Evolutionary conservation across 2,113 vertebrate genomes (phyloP).

Genomic region (Macheiramphus alcinus): DNA sequence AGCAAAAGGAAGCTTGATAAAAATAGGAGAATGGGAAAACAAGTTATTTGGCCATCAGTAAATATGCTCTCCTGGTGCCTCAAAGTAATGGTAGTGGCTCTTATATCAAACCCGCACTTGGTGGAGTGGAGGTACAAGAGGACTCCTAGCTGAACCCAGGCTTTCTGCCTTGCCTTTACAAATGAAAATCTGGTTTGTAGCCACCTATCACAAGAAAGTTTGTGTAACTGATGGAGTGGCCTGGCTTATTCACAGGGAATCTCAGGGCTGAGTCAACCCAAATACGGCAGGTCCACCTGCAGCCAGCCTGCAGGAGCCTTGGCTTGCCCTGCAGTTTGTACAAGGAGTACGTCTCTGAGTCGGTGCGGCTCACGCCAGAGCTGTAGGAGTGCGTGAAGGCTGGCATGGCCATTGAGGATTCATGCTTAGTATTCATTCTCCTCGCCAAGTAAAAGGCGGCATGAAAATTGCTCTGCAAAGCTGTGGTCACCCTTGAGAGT

Average conservation of each 20-base stretch:
- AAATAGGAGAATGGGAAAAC: neutral
- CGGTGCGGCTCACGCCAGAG: neutral
- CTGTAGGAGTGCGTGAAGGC: neutral
- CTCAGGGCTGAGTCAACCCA: neutral
- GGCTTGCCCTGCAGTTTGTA: neutral
- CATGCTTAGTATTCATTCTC: neutral
- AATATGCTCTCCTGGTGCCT: neutral
- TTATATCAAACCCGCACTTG: neutral
- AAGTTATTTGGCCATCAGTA: neutral
- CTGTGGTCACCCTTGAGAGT: slow-evolving; percentile 5
- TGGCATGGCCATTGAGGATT: neutral
- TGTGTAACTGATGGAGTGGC: neutral
- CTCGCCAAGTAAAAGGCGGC: neutral
- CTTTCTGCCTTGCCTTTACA: neutral
- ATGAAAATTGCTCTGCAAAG: neutral
- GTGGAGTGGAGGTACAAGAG: neutral
- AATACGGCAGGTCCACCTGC: neutral
- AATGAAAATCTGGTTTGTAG: neutral
- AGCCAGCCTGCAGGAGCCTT: neutral
- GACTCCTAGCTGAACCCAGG: neutral
- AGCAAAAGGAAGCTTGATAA: neutral
- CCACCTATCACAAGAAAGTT: neutral
- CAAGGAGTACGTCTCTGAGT: fast-evolving
- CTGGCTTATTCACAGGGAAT: neutral
- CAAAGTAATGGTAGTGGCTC: neutral